Evolutionary conservation across 2,888 invertebrate species (phyloP), one percentile per base, ranked within the genome.

Genomic region (Dastarcus helophoroides): DNA sequence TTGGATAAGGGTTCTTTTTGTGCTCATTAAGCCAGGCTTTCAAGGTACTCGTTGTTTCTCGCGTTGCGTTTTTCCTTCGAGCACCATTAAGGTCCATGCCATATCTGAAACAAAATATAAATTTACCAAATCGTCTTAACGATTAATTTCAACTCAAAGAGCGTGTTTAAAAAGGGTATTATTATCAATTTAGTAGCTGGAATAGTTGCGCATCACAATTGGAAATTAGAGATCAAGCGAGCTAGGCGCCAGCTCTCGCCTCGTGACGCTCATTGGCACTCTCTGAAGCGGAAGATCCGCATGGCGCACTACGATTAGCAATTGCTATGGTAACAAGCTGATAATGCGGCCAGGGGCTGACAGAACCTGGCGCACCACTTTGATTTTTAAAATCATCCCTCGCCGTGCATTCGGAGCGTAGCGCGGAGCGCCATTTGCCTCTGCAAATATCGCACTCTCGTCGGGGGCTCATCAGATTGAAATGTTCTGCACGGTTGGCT

Each of bases 1-100:
- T 97, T 10, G 97, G 97, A 65, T 98, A 98, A 1, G 97, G 97
- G 64, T 98, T 98, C 68, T 95, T 97, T 65, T 94, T 88, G 69
- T 98, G 97, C 59, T 95, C 94, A 63, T 90, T 93, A 26, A 98
- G 74, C 94, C 95, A 95, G 26, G 94, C 93, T 62, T 98, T 97
- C 27, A 98, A 68, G 12, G 97, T 97, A 55, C 90, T 90, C 32
- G 97, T 98, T 23, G 95, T 97, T 67, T 98, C 97, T 38, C 97
- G 70, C 13, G 97, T 98, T 34, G 97, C 97, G 65, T 98, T 98
- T 72, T 98, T 97, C 54, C 97, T 73, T 57, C 95, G 71, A 35
- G 89, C 86, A 8, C 93, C 91, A 58, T 94, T 94, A 48, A 94
- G 69, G 61, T 94, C 94, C 81, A 90, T 85, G 39, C 88, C 89